Percentiles rank a stretch among this genome's conserved stretches.
Conservation (phyloP, 2,888 invertebrate genomes). For the Alentia gelatinosa region DNA sequence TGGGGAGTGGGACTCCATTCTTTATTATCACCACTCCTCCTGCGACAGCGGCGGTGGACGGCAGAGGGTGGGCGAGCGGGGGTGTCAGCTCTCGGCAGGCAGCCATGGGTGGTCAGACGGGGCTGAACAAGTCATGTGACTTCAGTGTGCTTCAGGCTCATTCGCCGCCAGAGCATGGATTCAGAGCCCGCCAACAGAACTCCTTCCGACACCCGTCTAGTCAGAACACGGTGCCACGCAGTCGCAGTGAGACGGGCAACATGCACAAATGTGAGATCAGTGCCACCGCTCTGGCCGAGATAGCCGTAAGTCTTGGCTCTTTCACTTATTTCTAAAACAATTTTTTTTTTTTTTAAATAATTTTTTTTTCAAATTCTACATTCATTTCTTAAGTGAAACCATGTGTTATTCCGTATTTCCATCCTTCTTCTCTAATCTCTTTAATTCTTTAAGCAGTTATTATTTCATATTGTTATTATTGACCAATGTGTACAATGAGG, state of each 20-base stretch:
- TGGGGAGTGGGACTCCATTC: background rate
- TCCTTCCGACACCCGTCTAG: background rate
- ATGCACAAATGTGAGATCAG: slow-evolving; percentile 68
- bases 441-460: no score
- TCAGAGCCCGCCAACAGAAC: no score
- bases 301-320: slow-evolving; percentile 68
- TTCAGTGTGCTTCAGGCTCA: background rate
- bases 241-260: background rate
- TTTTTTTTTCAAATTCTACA: background rate
- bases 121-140: slow-evolving; percentile 23
- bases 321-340: background rate
- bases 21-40: background rate
- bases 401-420: background rate
- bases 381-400: no score
- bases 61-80: background rate
- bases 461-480: no score
- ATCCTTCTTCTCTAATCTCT: background rate
- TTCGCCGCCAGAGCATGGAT: background rate
- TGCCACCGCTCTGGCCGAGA: slow-evolving; percentile 72
- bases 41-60: background rate
- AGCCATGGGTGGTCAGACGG: background rate
- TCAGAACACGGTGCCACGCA: background rate
- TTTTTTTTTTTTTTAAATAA: background rate
- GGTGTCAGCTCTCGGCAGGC: background rate
- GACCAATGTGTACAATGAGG: no score